Evolutionary conservation across 2,797 vertebrate genomes (phyloP), one percentile per base, ranked within the genome.

Genomic region (Glossophaga mutica): DNA sequence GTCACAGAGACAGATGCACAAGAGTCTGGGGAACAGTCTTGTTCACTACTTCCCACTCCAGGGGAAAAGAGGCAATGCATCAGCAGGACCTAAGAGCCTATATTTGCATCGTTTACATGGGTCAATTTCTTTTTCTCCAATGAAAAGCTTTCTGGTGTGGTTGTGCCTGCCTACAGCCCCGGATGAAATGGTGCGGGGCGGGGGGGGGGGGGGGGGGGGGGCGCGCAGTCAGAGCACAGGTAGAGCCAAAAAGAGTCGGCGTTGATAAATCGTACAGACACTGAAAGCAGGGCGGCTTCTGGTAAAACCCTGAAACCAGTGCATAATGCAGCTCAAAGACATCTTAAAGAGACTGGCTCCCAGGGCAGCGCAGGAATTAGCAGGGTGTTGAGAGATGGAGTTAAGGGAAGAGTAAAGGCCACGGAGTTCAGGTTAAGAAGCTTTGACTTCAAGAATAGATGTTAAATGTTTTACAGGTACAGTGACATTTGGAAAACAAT

Each of bases 401-500:
- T 62, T 37, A 29, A 93, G 18, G 71, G 57, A 37, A 48, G 26
- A 68, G 24, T 29, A 76, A 42, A 21, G 50, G n/a, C 26, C 44
- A 19, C 3, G 19, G 67, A 82, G 12, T 19, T 88, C 62, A 55
- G 16, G 50, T 71, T 71, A 82, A 78, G 59, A 83, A 62, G 19
- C 39, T 83, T 39, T 59, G 6, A 70, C 57, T 65, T 71, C 52
- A 74, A 73, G 46, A 67, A 4, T 4, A 82, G 59, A 48, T 8
- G 19, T 21, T 77, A 50, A 37, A 62, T 37, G 9, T 32, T 79
- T 76, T 77, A 48, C 74, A 57, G 39, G 9, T 59, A 26, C 50
- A 76, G 16, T 44, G 21, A 37, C 29, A 76, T 81, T 93, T 96
- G 22, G 15, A 85, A 94, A 97, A 39, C 34, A 91, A 52, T 76